Percentiles rank a stretch among this genome's conserved stretches.
phyloP scores from a whole-genome alignment of 2,113 vertebrate genomes.

The Dermatemys mawii region DNA sequence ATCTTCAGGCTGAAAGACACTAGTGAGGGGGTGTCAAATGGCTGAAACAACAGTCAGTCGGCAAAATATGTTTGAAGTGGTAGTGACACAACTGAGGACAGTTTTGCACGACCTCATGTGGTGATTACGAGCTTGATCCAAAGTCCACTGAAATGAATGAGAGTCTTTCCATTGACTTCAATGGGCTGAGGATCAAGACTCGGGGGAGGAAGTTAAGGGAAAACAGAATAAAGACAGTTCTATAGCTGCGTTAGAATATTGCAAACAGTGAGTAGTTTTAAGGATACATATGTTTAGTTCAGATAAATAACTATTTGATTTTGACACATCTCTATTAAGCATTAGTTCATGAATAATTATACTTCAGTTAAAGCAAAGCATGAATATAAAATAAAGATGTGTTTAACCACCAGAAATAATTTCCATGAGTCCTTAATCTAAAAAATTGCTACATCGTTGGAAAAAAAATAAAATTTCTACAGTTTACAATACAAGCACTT shows the following conservation, averaged over 20 bases:
- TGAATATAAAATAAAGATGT: neutral
- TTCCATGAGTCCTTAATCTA: neutral
- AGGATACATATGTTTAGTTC: neutral
- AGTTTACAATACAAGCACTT: conserved; percentile 42
- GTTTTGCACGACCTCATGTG: neutral
- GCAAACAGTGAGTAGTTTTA: neutral
- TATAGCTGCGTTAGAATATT: neutral
- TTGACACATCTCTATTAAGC: neutral
- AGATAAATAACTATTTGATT: neutral
- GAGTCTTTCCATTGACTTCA: neutral
- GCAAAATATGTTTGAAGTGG: neutral
- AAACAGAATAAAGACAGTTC: neutral
- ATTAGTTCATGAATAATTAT: neutral
- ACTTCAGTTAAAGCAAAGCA: neutral
- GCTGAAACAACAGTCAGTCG: neutral
- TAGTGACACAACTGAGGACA: neutral
- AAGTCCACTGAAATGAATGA: neutral
- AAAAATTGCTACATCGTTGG: neutral
- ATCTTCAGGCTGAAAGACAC: neutral
- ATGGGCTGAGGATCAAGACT: neutral
- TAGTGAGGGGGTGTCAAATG: neutral
- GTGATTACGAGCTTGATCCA: neutral
- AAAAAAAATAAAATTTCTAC: conserved; percentile 33
- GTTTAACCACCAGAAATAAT: neutral
- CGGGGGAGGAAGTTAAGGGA: neutral